These are phyloP conservation scores for Burhinus oedicnemus DNA, from an alignment of 2,113 vertebrate species.

Conservation along the genomic window DNA sequence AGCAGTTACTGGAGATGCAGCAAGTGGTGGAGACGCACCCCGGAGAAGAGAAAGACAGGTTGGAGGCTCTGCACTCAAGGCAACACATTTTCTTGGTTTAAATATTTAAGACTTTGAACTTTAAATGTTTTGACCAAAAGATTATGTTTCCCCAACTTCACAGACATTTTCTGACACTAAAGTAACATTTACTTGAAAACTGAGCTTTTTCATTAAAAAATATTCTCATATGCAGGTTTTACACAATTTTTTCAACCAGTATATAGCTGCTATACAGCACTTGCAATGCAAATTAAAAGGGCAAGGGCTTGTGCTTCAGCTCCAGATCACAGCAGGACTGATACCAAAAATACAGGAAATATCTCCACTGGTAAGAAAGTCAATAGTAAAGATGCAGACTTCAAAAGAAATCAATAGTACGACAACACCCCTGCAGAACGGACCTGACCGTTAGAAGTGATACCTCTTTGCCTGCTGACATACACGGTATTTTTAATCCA, in stretches of 20 bases:
- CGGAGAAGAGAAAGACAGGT: neutral
- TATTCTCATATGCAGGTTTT: neutral
- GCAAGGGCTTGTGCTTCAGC: neutral
- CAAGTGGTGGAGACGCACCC: neutral
- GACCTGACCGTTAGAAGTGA: neutral
- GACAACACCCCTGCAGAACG: constrained; percentile 15
- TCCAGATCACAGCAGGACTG: neutral
- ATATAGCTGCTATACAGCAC: neutral
- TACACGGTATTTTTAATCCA: neutral
- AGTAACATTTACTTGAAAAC: neutral
- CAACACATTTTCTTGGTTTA: neutral
- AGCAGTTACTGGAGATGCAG: neutral
- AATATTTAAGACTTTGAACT: neutral
- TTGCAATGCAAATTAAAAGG: neutral
- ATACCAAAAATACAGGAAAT: constrained; percentile 29
- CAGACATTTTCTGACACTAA: neutral
- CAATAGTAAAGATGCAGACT: constrained; percentile 42
- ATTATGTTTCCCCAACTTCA: neutral
- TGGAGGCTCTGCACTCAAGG: neutral
- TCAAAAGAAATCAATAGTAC: constrained; percentile 55
- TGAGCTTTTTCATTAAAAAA: neutral
- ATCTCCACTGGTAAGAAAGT: constrained; percentile 37
- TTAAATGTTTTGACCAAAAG: neutral
- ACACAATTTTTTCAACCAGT: neutral
- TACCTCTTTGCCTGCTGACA: constrained; percentile 37